Base-by-base conservation (phyloP, 2,797 vertebrate species). In the Schizopygopsis pylzovi region DNA sequence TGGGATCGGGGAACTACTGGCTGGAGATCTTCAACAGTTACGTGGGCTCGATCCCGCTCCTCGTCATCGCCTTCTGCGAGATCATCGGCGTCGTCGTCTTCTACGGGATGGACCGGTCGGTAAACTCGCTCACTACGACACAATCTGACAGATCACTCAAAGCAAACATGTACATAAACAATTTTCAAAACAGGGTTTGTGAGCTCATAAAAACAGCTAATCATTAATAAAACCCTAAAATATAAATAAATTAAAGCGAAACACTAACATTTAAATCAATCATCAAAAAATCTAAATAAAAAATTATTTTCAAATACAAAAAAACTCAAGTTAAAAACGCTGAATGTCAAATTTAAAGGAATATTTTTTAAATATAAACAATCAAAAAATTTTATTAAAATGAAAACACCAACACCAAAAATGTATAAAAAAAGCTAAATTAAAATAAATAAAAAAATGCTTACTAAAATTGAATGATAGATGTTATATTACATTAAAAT, bases 1-100 rank as follows among this genome's bases (percentile, higher is more conserved):
- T 97, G 94, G 93, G 94, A 43, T 99, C 97, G 0, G 98, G 98
- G 4, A 98, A 94, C 93, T 99, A 99, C 91, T 99, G 98, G 98
- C 93, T 99, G 56, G 97, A 97, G 91, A 91, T 97, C 85, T 98
- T 98, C 25, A 98, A 98, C 88, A 92, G 80, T 88, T 97, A 96
- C 0, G 96, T 94, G 6, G 95, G 92, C 18, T 96, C 97, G 0
- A 39, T 98, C 9, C 97, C 97, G 86, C 94, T 99, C 63, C 92
- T 98, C 71, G 70, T 97, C 87, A 90, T 98, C 0, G 96, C 96
- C n/a, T 95, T 97, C 88, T 95, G 96, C 70, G 97, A 99, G 92
- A 89, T 97, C 20, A 52, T 92, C 0, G 94, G 87, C 6, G 94
- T 98, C 16, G 71, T 87, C 0, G 96, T 96, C 0, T 6, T 97